Percentiles rank a stretch among this genome's conserved stretches.
Conservation (phyloP, 2,797 vertebrate species). For the Dermochelys coriacea region DNA sequence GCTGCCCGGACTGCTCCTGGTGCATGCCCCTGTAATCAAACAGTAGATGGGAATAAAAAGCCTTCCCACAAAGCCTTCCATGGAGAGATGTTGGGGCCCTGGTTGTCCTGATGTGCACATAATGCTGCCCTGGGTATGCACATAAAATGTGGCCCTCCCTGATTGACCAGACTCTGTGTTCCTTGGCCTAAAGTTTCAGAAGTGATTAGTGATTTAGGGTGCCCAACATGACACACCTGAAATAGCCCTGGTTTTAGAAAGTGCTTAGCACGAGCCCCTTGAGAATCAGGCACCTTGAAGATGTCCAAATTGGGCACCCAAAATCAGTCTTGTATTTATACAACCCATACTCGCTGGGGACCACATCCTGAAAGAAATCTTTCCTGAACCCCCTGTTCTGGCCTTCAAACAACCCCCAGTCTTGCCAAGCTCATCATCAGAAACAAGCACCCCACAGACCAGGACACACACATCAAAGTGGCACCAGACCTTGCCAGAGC, state of each 20-base stretch:
- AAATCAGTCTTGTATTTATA: too few relatives aligned
- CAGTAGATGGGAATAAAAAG: not conserved
- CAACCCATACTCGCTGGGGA: too few relatives aligned
- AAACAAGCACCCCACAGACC: too few relatives aligned
- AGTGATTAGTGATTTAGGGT: not conserved
- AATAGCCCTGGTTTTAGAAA: not conserved
- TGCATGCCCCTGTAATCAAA: not conserved
- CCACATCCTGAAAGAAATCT: too few relatives aligned
- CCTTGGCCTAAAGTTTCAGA: not conserved
- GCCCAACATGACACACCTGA: slow-evolving; percentile 4
- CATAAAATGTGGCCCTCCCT: not conserved
- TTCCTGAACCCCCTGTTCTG: too few relatives aligned
- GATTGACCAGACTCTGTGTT: not conserved
- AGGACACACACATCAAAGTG: too few relatives aligned
- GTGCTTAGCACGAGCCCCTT: not conserved
- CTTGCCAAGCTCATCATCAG: too few relatives aligned
- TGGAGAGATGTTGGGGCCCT: not conserved
- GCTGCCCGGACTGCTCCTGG: not conserved
- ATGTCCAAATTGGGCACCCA: too few relatives aligned
- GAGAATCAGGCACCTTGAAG: too few relatives aligned
- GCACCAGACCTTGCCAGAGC: too few relatives aligned
- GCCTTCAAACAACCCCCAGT: too few relatives aligned
- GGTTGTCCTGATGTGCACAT: not conserved
- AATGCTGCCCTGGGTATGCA: not conserved
- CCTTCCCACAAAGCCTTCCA: not conserved